phyloP scores from a whole-genome alignment of 2,888 invertebrate genomes.

The Formica aserva region DNA sequence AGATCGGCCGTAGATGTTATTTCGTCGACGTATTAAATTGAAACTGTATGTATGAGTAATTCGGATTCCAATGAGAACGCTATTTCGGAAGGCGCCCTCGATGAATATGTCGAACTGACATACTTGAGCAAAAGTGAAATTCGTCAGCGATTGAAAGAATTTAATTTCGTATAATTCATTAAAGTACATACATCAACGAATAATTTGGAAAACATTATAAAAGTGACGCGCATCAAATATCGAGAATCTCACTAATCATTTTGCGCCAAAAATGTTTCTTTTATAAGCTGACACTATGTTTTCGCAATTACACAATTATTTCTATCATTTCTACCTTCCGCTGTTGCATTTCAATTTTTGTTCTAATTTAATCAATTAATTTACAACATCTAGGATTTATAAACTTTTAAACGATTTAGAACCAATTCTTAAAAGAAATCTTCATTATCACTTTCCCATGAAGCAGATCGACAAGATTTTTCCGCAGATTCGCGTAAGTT shows the following conservation, averaged over 20 bases:
- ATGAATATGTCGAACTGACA: constrained; percentile 88
- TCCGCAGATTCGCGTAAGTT: too few species aligned
- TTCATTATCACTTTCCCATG: too few species aligned
- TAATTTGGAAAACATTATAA: background rate
- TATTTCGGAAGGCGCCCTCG: constrained; percentile 88
- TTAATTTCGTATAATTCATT: background rate
- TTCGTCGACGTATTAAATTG: constrained; percentile 2
- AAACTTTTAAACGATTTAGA: too few species aligned
- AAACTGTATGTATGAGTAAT: constrained; percentile 86
- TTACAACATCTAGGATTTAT: too few species aligned
- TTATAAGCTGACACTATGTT: background rate
- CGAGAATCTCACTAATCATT: background rate
- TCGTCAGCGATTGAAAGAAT: constrained; percentile 87
- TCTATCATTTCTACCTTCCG: too few species aligned
- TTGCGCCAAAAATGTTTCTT: background rate
- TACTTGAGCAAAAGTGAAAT: constrained; percentile 89
- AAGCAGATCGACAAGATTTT: too few species aligned
- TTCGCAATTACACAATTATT: background rate
- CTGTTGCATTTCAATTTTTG: background rate
- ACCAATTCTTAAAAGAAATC: too few species aligned
- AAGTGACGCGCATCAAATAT: background rate
- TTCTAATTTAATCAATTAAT: background rate
- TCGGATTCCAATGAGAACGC: constrained; percentile 86
- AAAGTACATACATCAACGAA: background rate
- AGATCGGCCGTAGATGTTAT: background rate